These are phyloP conservation scores for Tragelaphus imberbis DNA, from an alignment of 2,113 vertebrate species.

Conservation along the genomic window DNA sequence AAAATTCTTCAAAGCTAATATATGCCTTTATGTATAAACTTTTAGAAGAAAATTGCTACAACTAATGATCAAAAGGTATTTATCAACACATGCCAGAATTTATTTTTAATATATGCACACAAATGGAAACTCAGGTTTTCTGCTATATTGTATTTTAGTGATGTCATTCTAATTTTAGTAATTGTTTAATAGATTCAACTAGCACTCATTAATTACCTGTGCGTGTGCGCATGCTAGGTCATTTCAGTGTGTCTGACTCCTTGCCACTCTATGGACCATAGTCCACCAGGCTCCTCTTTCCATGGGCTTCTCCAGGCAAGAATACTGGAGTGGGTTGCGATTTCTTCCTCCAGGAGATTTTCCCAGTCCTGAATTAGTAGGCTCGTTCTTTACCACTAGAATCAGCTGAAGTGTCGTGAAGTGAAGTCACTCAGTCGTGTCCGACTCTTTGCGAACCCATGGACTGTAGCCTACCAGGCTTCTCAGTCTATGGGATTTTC, in stretches of 20 bases:
- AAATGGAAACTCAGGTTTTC: conserved; percentile 35
- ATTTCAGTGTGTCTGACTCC: not conserved
- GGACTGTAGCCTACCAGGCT: too few relatives aligned
- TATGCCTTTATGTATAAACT: not conserved
- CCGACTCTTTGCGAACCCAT: too few relatives aligned
- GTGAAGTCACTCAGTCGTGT: too few relatives aligned
- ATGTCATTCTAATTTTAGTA: not conserved
- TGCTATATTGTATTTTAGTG: not conserved
- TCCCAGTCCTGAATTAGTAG: not conserved
- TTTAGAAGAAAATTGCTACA: not conserved
- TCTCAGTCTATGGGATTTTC: too few relatives aligned
- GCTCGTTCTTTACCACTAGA: not conserved
- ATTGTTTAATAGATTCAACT: not conserved
- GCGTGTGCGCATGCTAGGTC: not conserved
- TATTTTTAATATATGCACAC: not conserved
- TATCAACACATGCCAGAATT: not conserved
- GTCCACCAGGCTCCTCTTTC: not conserved
- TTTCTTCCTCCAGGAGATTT: not conserved
- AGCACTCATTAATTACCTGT: not conserved
- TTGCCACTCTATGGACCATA: not conserved
- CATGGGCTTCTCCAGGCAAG: not conserved
- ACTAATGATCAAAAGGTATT: not conserved
- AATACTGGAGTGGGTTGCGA: not conserved
- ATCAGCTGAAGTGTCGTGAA: not conserved
- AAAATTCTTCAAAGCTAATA: not conserved